These are phyloP conservation scores for Ectropis grisescens DNA, from an alignment of 1,140 invertebrate species.

Conservation along the genomic window DNA sequence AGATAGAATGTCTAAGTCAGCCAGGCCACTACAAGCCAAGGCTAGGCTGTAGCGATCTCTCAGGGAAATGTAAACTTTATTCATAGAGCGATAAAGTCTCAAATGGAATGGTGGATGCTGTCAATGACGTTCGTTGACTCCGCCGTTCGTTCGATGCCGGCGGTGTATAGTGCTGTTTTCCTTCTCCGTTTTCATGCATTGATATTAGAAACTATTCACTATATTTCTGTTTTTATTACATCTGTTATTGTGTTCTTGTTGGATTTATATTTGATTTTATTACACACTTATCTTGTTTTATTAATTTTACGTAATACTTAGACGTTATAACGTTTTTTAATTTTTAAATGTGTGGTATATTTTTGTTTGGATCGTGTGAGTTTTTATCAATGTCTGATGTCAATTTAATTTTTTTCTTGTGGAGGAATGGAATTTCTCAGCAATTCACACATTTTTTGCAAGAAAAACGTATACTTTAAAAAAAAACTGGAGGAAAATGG, in stretches of 20 bases:
- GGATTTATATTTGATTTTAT: no score
- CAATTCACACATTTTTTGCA: no score
- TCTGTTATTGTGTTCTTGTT: not conserved
- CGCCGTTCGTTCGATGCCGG: slow-evolving; percentile 61
- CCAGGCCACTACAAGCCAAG: slow-evolving; percentile 67
- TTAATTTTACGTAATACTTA: no score
- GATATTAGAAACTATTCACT: slow-evolving; percentile 63
- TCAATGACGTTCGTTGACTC: slow-evolving; percentile 69
- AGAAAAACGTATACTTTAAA: no score
- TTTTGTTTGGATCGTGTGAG: no score
- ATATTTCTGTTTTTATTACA: not conserved
- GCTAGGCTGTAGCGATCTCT: slow-evolving; percentile 42
- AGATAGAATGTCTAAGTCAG: slow-evolving; percentile 71
- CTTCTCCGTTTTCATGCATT: slow-evolving; percentile 68
- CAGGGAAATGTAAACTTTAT: slow-evolving; percentile 31
- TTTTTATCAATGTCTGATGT: no score
- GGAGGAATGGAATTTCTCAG: no score
- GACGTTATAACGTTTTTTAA: no score
- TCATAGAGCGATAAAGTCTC: slow-evolving; percentile 14
- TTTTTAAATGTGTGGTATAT: no score
- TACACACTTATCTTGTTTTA: no score
- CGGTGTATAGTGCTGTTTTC: slow-evolving; percentile 67
- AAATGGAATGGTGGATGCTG: slow-evolving; percentile 18
- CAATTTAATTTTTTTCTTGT: no score
- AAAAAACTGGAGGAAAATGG: no score